Percentiles rank a stretch among this genome's conserved stretches.
Conservation (phyloP, 2,113 vertebrate species). For the Apeltes quadracus region DNA sequence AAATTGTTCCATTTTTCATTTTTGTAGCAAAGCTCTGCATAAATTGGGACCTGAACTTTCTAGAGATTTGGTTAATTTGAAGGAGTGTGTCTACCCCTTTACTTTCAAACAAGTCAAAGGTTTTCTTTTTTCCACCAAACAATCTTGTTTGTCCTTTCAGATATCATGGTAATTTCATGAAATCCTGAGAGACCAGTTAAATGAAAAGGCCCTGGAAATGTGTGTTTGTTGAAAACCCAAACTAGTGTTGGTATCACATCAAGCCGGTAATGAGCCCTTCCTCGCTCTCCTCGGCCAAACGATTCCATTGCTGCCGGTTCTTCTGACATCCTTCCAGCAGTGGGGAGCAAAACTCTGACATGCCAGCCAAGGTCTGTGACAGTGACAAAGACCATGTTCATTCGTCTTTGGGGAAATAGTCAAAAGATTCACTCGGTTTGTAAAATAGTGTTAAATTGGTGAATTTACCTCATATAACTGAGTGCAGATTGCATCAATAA, state of each 20-base stretch:
- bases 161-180: conserved; percentile 28
- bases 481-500: conserved; percentile 95
- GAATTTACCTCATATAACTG: conserved; percentile 93
- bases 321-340: conserved; percentile 92
- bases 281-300: conserved; percentile 89
- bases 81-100: background rate
- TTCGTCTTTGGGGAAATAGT: conserved; percentile 5
- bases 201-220: background rate
- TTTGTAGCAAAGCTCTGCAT: background rate
- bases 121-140: background rate
- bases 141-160: background rate
- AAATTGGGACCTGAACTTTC: background rate
- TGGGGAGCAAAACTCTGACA: conserved; percentile 90
- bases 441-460: background rate
- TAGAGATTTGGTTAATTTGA: background rate
- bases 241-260: conserved; percentile 62
- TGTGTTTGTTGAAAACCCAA: conserved; percentile 20
- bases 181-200: conserved; percentile 32
- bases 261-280: conserved; percentile 84
- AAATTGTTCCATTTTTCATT: background rate
- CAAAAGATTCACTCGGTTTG: background rate
- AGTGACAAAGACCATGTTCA: background rate
- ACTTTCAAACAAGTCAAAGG: background rate
- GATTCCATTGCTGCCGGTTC: conserved; percentile 94
- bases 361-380: conserved; percentile 85